These are phyloP conservation scores for Sphyrna mokarran DNA, from an alignment of 2,113 vertebrate genomes.

Conservation along the genomic window DNA sequence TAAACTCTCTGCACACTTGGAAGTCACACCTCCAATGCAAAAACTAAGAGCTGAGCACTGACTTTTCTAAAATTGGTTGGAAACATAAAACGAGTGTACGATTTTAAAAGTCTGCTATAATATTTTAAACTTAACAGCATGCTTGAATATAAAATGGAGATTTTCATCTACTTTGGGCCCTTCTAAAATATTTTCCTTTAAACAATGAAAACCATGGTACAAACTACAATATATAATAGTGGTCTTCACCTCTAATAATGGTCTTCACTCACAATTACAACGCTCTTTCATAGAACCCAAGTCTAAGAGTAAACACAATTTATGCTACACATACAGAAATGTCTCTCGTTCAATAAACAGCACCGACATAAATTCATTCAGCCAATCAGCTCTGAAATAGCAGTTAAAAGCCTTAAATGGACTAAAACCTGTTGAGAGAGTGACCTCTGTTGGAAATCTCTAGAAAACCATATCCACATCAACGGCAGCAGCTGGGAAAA, in stretches of 20 bases:
- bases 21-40: background rate
- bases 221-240: no score
- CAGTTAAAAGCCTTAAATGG: conserved; percentile 32
- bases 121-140: background rate
- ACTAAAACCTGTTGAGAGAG: background rate
- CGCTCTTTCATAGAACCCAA: background rate
- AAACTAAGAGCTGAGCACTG: background rate
- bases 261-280: background rate
- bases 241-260: background rate
- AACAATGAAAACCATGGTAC: background rate
- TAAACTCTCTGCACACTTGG: background rate
- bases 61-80: background rate
- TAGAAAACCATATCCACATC: background rate
- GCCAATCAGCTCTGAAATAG: conserved; percentile 4
- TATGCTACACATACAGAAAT: background rate
- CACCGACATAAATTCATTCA: background rate
- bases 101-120: background rate
- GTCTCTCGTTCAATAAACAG: background rate
- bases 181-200: background rate
- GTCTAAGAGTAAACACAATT: background rate
- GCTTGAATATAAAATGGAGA: background rate
- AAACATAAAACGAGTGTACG: background rate
- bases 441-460: conserved; percentile 30
- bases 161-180: background rate
- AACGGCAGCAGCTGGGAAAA: background rate